phyloP scores from a whole-genome alignment of 1,140 invertebrate species.

The Zaprionus gabonicus region DNA sequence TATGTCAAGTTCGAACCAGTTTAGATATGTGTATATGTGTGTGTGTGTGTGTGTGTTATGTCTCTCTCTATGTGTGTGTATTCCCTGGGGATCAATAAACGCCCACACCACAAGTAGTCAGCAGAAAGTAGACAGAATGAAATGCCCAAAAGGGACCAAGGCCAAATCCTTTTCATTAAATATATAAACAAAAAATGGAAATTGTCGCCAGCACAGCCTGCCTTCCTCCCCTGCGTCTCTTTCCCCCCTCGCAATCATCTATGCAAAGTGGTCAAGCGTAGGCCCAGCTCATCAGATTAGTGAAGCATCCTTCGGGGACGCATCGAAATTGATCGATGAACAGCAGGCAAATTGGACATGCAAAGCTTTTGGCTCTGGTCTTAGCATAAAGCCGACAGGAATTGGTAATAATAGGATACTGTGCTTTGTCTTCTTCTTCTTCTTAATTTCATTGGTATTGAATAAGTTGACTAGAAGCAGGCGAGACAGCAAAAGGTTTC shows the following conservation, averaged over 20 bases:
- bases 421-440: neutral
- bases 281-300: conserved; percentile 49
- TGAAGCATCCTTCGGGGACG: conserved; percentile 46
- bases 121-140: conserved; percentile 24
- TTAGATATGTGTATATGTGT: conserved; percentile 10
- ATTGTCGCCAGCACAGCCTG: conserved; percentile 18
- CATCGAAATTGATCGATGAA: conserved; percentile 62
- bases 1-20: conserved; percentile 61
- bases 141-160: conserved; percentile 55
- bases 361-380: conserved; percentile 3
- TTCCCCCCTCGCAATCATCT: conserved; percentile 53
- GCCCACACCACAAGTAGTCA: conserved; percentile 16
- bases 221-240: neutral
- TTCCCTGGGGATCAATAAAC: conserved; percentile 72
- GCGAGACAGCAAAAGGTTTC: neutral
- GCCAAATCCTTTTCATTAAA: conserved; percentile 63
- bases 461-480: neutral
- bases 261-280: conserved; percentile 59
- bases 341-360: conserved; percentile 27
- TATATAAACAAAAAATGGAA: conserved; percentile 47
- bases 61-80: conserved; percentile 30
- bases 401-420: conserved; percentile 19
- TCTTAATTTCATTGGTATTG: neutral
- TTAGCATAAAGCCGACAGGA: conserved; percentile 2
- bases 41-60: conserved; percentile 17